phyloP scores from a whole-genome alignment of 2,888 invertebrate species.

The Hemicrepidius hirtus region DNA sequence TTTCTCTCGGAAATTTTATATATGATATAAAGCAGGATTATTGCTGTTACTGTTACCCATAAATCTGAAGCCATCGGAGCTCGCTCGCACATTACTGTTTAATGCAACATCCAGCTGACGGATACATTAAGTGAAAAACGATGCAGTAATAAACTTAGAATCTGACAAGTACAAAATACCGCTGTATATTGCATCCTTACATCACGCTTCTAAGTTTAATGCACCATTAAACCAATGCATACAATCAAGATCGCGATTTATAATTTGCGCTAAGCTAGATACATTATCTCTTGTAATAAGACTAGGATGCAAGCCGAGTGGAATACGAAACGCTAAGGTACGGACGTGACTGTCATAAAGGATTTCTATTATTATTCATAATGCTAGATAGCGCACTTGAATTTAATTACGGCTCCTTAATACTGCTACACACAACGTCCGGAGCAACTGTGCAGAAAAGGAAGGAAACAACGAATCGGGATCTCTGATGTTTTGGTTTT shows the following conservation, averaged over 20 bases:
- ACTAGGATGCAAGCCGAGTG: slow-evolving; percentile 53
- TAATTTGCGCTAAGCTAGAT: slow-evolving; percentile 56
- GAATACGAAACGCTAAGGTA: slow-evolving; percentile 60
- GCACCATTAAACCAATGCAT: slow-evolving; percentile 27
- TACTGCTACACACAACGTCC: slow-evolving; percentile 51
- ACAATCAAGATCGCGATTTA: slow-evolving; percentile 51
- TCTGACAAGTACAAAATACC: slow-evolving; percentile 7
- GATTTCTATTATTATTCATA: slow-evolving; percentile 65
- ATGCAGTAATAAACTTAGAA: neutral
- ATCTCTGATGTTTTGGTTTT: slow-evolving; percentile 49
- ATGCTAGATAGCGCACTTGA: slow-evolving; percentile 63
- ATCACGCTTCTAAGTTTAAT: neutral
- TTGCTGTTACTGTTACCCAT: too few relatives aligned
- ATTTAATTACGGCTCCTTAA: slow-evolving; percentile 63
- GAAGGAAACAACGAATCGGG: slow-evolving; percentile 48
- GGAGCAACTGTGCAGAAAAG: slow-evolving; percentile 31
- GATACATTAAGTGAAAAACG: slow-evolving; percentile 11
- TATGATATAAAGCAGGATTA: too few relatives aligned
- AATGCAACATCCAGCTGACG: slow-evolving; percentile 7
- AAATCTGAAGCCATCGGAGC: too few relatives aligned
- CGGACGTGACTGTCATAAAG: slow-evolving; percentile 59
- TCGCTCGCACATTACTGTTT: neutral
- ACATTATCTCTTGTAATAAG: slow-evolving; percentile 60
- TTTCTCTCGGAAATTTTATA: too few relatives aligned
- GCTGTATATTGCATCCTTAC: neutral